These are phyloP conservation scores for Smutsia temminckii DNA, from an alignment of 2,797 vertebrate species.

Conservation along the genomic window DNA sequence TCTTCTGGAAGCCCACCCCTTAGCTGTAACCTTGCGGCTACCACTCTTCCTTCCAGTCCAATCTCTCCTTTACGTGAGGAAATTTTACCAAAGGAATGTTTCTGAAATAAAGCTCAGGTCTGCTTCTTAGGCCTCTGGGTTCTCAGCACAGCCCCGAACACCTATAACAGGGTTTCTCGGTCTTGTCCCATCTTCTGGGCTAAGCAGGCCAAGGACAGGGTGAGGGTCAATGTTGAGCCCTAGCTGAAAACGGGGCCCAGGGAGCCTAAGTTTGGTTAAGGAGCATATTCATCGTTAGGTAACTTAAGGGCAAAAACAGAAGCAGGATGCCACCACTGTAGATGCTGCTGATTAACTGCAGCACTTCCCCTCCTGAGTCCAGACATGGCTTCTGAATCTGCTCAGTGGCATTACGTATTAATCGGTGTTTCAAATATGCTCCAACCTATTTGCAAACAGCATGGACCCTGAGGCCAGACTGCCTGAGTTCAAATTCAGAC, in stretches of 20 bases:
- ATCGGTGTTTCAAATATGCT: neutral
- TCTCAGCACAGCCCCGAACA: neutral
- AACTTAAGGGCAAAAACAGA: neutral
- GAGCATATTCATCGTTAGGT: neutral
- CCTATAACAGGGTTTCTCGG: neutral
- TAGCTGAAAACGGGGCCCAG: too few relatives aligned
- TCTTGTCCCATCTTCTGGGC: neutral
- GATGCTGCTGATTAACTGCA: neutral
- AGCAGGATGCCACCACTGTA: neutral
- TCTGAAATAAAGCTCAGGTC: neutral
- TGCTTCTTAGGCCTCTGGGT: neutral
- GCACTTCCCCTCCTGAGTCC: neutral
- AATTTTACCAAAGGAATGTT: neutral
- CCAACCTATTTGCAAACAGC: neutral
- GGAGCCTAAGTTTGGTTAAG: neutral
- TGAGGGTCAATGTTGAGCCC: neutral
- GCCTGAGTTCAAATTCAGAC: neutral
- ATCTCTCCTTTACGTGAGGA: neutral
- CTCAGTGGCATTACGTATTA: neutral
- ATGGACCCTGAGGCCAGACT: neutral
- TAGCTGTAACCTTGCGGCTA: neutral
- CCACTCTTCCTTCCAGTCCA: too few relatives aligned
- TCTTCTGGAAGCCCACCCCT: neutral
- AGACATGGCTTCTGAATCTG: neutral
- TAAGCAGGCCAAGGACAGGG: neutral